Percentiles rank a stretch among this genome's conserved stretches.
These are phyloP conservation scores for Xanthorhoe spadicearia DNA, from an alignment of 2,888 invertebrate genomes.

Conservation along the genomic window DNA sequence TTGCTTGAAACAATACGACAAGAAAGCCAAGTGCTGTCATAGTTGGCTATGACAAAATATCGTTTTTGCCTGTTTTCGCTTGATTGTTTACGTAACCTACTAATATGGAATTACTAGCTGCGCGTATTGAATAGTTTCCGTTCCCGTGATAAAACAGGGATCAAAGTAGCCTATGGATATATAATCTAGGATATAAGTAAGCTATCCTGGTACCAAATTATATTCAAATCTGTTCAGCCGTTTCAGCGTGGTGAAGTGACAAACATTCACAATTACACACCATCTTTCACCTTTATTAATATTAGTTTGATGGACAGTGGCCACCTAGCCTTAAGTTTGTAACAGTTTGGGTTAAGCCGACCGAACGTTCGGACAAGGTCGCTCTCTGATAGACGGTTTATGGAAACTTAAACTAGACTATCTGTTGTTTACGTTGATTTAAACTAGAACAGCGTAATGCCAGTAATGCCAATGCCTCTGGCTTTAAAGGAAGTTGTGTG, in stretches of 20 bases:
- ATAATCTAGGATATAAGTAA: no score
- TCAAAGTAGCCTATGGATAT: no score
- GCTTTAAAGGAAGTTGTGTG: neutral
- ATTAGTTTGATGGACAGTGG: no score
- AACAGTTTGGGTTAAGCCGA: conserved; percentile 19
- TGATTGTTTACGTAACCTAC: conserved; percentile 19
- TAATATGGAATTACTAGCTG: conserved; percentile 7
- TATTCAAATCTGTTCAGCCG: no score
- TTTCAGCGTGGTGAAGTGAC: no score
- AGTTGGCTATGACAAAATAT: neutral
- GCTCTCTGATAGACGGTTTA: conserved; percentile 20
- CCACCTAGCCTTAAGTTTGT: conserved; percentile 17
- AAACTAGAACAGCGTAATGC: neutral
- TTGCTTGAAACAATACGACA: neutral
- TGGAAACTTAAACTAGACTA: conserved; percentile 32
- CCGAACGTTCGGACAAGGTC: conserved; percentile 25
- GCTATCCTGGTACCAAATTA: no score
- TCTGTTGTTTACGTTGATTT: conserved; percentile 12
- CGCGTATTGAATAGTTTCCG: no score
- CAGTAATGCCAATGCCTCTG: no score
- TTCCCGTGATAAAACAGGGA: no score
- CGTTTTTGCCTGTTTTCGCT: conserved; percentile 12
- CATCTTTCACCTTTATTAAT: no score
- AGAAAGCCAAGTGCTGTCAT: neutral
- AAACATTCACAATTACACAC: no score